phyloP scores from a whole-genome alignment of 2,113 vertebrate species.

The Capra hircus region DNA sequence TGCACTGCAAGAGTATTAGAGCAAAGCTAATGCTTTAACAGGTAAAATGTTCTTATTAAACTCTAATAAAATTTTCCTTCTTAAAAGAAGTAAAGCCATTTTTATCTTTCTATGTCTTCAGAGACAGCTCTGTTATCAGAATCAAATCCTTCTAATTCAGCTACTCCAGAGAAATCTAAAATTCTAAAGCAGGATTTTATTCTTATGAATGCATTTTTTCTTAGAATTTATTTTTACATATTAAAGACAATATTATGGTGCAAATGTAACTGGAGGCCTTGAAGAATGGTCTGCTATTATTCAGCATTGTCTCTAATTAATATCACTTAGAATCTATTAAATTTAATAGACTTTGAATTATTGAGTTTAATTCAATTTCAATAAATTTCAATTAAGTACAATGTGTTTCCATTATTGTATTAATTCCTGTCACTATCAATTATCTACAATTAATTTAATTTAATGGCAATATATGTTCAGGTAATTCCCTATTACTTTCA shows the following conservation, averaged over 20 bases:
- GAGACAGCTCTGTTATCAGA: slow-evolving; percentile 46
- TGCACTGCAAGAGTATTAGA: slow-evolving; percentile 57
- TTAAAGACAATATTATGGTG: slow-evolving; percentile 48
- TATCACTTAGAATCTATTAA: slow-evolving; percentile 81
- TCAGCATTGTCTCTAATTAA: slow-evolving; percentile 77
- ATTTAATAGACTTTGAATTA: slow-evolving; percentile 81
- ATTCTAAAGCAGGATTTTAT: slow-evolving; percentile 13
- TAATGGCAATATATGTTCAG: slow-evolving; percentile 82
- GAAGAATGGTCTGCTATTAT: slow-evolving; percentile 73
- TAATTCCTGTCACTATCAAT: slow-evolving; percentile 83
- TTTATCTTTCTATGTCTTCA: slow-evolving; percentile 64
- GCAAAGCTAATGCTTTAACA: slow-evolving; percentile 62
- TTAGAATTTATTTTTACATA: slow-evolving; percentile 52
- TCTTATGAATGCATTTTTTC: background rate
- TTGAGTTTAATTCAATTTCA: slow-evolving; percentile 82
- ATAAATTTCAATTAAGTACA: slow-evolving; percentile 84
- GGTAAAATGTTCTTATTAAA: slow-evolving; percentile 74
- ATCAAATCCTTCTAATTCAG: slow-evolving; percentile 35
- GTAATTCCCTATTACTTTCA: slow-evolving; percentile 82
- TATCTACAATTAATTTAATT: slow-evolving; percentile 83
- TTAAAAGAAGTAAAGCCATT: slow-evolving; percentile 41
- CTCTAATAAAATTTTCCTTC: slow-evolving; percentile 58
- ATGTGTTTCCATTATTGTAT: slow-evolving; percentile 83
- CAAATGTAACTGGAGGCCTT: slow-evolving; percentile 66
- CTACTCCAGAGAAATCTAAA: slow-evolving; percentile 38